Percentiles rank a stretch among this genome's conserved stretches.
phyloP scores from a whole-genome alignment of 2,888 invertebrate genomes.

The Margaritifera margaritifera region DNA sequence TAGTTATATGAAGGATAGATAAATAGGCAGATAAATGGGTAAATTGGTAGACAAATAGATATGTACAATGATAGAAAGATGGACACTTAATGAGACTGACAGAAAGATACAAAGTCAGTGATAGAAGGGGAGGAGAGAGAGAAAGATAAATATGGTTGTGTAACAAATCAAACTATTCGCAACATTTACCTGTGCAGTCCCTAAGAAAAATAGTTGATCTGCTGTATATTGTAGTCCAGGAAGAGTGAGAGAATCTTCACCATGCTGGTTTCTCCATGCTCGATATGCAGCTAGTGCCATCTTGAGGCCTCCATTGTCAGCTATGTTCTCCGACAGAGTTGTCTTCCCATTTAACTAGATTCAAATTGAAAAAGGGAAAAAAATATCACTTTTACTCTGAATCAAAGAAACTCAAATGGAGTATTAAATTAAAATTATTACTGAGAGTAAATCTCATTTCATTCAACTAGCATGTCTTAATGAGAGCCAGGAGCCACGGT shows the following conservation, averaged over 20 bases:
- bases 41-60: background rate
- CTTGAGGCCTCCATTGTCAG: constrained; percentile 94
- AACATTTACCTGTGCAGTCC: constrained; percentile 76
- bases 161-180: too few species aligned
- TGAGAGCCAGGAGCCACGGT: too few species aligned
- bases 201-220: constrained; percentile 74
- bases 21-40: too few species aligned
- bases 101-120: background rate
- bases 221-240: constrained; percentile 69
- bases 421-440: too few species aligned
- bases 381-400: too few species aligned
- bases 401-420: too few species aligned
- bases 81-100: background rate
- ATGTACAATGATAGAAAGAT: background rate
- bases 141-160: background rate
- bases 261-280: constrained; percentile 43
- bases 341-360: constrained; percentile 85
- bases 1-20: too few species aligned
- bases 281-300: constrained; percentile 82
- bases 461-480: too few species aligned
- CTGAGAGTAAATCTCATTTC: too few species aligned
- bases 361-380: background rate
- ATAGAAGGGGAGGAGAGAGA: too few species aligned
- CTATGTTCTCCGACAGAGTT: constrained; percentile 95
- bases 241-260: constrained; percentile 77